Base-by-base conservation (phyloP, 2,888 invertebrate genomes). In the Cheilosia pagana region DNA sequence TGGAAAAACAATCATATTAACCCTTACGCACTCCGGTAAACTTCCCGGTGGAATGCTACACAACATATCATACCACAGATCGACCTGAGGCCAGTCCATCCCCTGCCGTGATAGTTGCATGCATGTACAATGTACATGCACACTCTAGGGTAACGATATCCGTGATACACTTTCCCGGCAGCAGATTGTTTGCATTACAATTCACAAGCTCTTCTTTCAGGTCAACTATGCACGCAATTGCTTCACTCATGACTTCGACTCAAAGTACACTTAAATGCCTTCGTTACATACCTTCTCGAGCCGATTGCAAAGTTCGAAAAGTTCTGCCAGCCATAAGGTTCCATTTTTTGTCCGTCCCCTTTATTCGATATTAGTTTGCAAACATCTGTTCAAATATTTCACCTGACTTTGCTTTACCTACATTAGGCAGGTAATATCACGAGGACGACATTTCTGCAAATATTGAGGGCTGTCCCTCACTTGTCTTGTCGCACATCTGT, bases 321-420 rank as follows among this genome's bases (percentile, higher is more conserved):
- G 14, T 16, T 68, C 55, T 57, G 12, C 31, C 1, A 23, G 35
- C 45, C 55, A 57, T 68, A 45, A 31, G 68, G 43, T 35, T 35
- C 23, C 31, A 12, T 28, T 28, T 35, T 50, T 23, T 16, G 21
- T 41, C 10, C 41, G 48, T 28, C 21, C n/a, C 28, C 57, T 57
- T 57, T n/a, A 50, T 71, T 25, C 65, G 71, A 39, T 65, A 67
- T 76, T 50, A 68, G 62, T 71, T 60, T 41, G 10, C 67, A 52
- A 83, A 67, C 74, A 78, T 78, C 82, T 78, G 78, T 74, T 62
- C 62, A 83, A 74, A 74, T 74, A 83, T 67, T 74, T 78, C 39
- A 74, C 68, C 68, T 77, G 48, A 53, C 63, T 63, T 78, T 62
- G 35, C 12, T 63, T 78, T 62, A 25, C n/a, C 62, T 62, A 31